Base-by-base conservation (phyloP, 2,113 vertebrate genomes). In the Ibidorhyncha struthersii region DNA sequence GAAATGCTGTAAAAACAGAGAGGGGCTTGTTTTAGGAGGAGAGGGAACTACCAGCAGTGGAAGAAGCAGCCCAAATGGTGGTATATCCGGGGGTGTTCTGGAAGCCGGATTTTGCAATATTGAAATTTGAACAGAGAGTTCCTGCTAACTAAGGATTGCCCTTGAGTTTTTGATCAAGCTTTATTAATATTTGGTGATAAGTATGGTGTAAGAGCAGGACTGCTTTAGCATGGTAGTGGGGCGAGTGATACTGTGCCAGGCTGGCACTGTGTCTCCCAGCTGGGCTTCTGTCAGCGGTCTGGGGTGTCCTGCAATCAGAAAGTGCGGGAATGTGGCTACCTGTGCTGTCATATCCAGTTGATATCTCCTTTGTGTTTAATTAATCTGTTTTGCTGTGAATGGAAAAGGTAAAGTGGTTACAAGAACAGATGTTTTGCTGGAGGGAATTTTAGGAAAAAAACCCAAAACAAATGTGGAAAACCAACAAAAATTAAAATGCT, bases 201-300 rank as follows among this genome's bases (percentile, higher is more conserved):
- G 26, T 32, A 71, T 25, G 79, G 36, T 59, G 30, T 63, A 26
- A 63, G 95, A 70, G 61, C 62, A 58, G 76, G n/a, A 12, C 30
- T 30, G 16, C 63, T 59, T 22, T 5, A 12, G 43, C 53, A 45
- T 5, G 1, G 53, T 25, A 14, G 76, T 41, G 59, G 9, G 41
- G 6, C 3, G 2, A 58, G 71, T 0, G 0, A 8, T 59, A 40
- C 55, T 0, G 0, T 45, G 71, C 21, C 1, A 4, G 27, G 67
- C 69, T 88, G 84, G n/a, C 50, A 9, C 20, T 6, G 72, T 50
- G 65, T 38, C 40, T 83, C 41, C 66, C 63, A 50, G 32, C 34
- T 65, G 67, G 66, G 41, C 27, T 86, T 65, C 58, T 94, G 81
- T 69, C 56, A 45, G 32, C 0, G 0, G 20, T 47, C 23, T 36